phyloP scores from a whole-genome alignment of 2,888 invertebrate genomes.

The Drosophila kokeensis region DNA sequence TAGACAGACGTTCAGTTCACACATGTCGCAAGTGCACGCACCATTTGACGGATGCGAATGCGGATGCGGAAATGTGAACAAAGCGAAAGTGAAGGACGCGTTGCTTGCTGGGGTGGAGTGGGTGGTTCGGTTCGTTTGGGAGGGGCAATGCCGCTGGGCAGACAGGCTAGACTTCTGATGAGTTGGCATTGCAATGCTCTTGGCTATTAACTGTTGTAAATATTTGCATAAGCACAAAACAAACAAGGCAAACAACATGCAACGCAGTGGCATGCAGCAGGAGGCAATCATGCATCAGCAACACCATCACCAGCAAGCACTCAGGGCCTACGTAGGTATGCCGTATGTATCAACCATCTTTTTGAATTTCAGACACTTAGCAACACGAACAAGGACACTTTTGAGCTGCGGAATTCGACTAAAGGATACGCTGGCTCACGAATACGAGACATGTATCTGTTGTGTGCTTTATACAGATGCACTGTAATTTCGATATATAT shows the following conservation, averaged over 20 bases:
- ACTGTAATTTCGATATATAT: background rate
- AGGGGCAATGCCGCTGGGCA: slow-evolving; percentile 45
- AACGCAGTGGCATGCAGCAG: slow-evolving; percentile 27
- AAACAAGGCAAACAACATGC: slow-evolving; percentile 56
- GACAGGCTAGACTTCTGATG: slow-evolving; percentile 63
- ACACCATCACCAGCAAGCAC: slow-evolving; percentile 16
- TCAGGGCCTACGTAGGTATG: slow-evolving; percentile 16
- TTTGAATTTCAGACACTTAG: slow-evolving; percentile 45
- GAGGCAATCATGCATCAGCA: slow-evolving; percentile 14
- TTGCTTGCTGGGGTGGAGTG: slow-evolving; percentile 5
- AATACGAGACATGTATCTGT: background rate
- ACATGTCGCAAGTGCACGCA: slow-evolving; percentile 69
- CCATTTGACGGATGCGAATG: slow-evolving; percentile 61
- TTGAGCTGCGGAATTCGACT: background rate
- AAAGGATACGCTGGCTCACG: background rate
- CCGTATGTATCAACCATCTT: slow-evolving; percentile 25
- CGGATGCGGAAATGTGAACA: slow-evolving; percentile 60
- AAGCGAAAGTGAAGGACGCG: slow-evolving; percentile 57
- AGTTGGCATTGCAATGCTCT: slow-evolving; percentile 65
- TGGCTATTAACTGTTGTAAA: slow-evolving; percentile 77
- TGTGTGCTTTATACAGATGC: background rate
- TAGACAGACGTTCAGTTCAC: slow-evolving; percentile 48
- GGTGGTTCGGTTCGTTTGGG: background rate
- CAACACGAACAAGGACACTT: slow-evolving; percentile 37
- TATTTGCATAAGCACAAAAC: slow-evolving; percentile 73